phyloP scores from a whole-genome alignment of 2,888 invertebrate species.

The Cerastis leucographa region DNA sequence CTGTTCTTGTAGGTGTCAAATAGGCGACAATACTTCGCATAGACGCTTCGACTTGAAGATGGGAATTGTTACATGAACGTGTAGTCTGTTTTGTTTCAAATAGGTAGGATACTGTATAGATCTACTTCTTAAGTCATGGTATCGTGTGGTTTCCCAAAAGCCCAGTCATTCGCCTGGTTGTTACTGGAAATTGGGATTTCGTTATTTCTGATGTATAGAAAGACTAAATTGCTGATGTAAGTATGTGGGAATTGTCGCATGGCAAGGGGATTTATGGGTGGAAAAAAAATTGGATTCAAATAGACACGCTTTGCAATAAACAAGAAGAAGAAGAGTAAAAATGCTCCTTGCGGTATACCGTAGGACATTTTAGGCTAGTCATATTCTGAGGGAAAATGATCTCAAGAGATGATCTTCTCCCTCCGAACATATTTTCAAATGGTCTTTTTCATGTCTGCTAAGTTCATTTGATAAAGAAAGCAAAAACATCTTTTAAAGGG shows the following conservation, averaged over 20 bases:
- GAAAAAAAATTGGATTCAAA: background rate
- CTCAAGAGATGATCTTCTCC: background rate
- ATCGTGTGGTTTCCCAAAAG: background rate
- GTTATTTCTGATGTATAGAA: background rate
- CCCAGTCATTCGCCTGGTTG: too few species aligned
- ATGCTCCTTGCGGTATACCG: background rate
- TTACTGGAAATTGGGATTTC: background rate
- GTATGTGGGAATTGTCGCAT: background rate
- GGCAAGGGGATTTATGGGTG: background rate
- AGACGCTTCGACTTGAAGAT: constrained; percentile 9
- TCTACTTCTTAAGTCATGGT: background rate
- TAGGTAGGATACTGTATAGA: background rate
- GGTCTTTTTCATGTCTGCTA: background rate
- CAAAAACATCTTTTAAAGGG: background rate
- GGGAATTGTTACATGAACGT: constrained; percentile 39
- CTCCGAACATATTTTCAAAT: background rate
- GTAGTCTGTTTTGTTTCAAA: background rate
- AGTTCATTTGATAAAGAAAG: background rate
- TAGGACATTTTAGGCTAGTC: background rate
- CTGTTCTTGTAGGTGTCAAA: constrained; percentile 48
- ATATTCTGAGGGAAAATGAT: background rate
- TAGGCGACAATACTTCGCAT: constrained; percentile 24
- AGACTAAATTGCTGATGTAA: background rate
- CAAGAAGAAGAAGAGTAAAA: background rate
- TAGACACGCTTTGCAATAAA: background rate